Conservation (phyloP, 2,888 invertebrate species). For the Steinernema hermaphroditum region DNA sequence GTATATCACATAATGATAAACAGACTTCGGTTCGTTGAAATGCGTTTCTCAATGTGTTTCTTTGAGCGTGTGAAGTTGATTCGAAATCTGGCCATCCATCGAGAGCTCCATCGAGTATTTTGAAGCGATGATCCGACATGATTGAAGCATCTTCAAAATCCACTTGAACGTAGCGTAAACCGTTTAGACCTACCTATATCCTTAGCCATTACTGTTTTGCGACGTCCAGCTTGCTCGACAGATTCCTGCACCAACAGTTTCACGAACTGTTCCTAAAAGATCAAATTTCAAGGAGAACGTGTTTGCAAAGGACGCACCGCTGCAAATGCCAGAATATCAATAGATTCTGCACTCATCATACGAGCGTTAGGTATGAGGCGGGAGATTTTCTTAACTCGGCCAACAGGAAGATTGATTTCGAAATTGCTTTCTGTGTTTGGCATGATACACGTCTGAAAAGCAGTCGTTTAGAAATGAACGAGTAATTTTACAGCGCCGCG, state of each 20-base stretch:
- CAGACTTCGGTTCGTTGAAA: background rate
- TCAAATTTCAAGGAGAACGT: no score
- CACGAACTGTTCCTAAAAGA: constrained; percentile 6
- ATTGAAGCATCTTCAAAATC: constrained; percentile 6
- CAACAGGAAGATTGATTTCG: background rate
- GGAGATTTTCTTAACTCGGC: background rate
- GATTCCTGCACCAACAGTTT: background rate
- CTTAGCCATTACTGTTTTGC: constrained; percentile 1
- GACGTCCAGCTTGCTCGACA: background rate
- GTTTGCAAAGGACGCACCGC: background rate
- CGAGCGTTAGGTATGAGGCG: background rate
- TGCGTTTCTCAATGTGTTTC: no score
- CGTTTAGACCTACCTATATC: background rate
- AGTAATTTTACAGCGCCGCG: background rate
- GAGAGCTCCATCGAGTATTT: constrained; percentile 8
- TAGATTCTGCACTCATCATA: background rate
- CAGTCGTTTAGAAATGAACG: no score
- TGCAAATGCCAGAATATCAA: background rate
- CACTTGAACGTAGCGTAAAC: background rate
- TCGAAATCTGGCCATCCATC: constrained; percentile 12
- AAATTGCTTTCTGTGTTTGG: background rate
- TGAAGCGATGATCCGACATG: background rate
- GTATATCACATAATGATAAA: no score
- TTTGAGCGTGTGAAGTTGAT: no score
- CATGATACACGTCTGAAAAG: background rate